These are phyloP conservation scores for Drosophila imparisetae DNA, from an alignment of 2,888 invertebrate genomes.

Conservation along the genomic window DNA sequence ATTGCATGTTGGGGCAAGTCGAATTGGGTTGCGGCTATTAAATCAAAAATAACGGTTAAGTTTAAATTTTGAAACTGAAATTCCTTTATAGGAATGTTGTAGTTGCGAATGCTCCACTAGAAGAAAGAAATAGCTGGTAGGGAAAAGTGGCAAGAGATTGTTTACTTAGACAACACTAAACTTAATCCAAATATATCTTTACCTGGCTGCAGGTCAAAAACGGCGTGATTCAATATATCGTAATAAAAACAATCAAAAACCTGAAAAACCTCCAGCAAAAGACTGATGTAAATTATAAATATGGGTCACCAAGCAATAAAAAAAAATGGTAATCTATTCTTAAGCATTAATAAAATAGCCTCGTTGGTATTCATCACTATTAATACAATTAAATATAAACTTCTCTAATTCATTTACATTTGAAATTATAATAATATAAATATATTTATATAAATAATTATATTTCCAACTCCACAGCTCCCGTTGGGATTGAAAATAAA, in stretches of 20 bases:
- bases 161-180: background rate
- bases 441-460: background rate
- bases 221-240: no score
- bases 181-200: background rate
- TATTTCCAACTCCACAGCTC: no score
- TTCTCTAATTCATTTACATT: background rate
- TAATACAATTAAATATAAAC: background rate
- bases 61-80: slow-evolving; percentile 14
- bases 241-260: no score
- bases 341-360: background rate
- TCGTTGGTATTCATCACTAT: background rate
- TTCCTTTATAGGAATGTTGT: background rate
- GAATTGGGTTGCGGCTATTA: slow-evolving; percentile 24
- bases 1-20: slow-evolving; percentile 5
- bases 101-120: background rate
- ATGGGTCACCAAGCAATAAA: no score
- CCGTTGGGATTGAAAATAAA: no score
- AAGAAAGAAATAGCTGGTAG: background rate
- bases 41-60: slow-evolving; percentile 36
- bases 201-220: background rate
- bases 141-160: background rate
- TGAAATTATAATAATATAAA: background rate
- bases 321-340: background rate
- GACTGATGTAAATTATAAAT: no score
- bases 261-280: no score